Percentiles rank a stretch among this genome's conserved stretches.
These are phyloP conservation scores for Willisornis vidua DNA, from an alignment of 2,113 vertebrate genomes.

Conservation along the genomic window DNA sequence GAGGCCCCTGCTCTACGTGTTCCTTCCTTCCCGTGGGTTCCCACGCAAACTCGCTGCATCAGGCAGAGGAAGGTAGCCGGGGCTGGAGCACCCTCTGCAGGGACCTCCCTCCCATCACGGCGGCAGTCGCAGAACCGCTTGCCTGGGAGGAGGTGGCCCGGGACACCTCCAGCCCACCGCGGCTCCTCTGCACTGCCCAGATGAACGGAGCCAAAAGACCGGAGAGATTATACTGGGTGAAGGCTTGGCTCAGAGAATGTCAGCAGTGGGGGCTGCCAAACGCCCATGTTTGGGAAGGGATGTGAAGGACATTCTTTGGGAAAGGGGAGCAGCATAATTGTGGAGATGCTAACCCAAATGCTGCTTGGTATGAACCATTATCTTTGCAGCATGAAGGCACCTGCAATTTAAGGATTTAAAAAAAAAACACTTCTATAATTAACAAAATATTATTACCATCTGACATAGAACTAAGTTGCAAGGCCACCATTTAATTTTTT, in stretches of 20 bases:
- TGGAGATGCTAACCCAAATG: background rate
- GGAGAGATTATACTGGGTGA: background rate
- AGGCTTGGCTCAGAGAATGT: background rate
- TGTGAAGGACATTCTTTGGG: fast-evolving
- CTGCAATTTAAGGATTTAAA: background rate
- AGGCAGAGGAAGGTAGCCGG: background rate
- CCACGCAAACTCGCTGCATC: background rate
- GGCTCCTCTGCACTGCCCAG: fast-evolving
- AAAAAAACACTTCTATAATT: background rate
- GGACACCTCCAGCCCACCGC: background rate
- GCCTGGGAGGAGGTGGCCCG: background rate
- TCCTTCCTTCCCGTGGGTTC: background rate
- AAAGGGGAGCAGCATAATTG: background rate
- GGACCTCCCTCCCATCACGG: background rate
- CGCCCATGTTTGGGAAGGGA: background rate
- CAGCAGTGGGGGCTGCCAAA: background rate
- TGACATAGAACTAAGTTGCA: background rate
- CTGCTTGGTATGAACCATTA: background rate
- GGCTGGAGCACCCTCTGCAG: conserved; percentile 68
- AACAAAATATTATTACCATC: background rate
- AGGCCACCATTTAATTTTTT: background rate
- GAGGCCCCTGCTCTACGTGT: background rate
- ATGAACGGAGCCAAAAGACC: background rate
- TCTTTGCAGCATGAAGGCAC: background rate
- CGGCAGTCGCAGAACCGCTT: fast-evolving